Conservation (phyloP, 2,113 vertebrate species). For the Paraplagusia blochii region DNA sequence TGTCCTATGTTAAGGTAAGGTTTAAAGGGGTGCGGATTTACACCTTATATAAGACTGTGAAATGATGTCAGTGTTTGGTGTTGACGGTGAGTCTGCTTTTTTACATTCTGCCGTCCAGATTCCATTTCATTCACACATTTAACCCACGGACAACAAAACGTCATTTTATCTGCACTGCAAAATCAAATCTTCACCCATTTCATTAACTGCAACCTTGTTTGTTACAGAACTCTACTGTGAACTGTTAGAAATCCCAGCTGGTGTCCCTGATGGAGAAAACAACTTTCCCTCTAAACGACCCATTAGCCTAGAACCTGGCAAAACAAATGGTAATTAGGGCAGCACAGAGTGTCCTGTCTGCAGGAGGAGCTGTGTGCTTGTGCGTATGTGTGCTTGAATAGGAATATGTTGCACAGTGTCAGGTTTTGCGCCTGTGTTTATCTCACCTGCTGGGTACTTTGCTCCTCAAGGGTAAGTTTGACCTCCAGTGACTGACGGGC, state of each 20-base stretch:
- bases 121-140: no score
- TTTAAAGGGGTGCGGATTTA: no score
- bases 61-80: no score
- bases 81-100: no score
- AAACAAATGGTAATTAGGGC: constrained; percentile 56
- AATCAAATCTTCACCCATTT: neutral
- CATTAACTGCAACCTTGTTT: neutral
- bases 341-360: constrained; percentile 20
- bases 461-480: constrained; percentile 92
- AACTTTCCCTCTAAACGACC: constrained; percentile 50
- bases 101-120: no score
- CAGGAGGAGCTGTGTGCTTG: constrained; percentile 7
- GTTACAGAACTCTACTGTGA: neutral
- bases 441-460: constrained; percentile 91
- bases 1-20: no score
- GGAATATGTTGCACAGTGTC: neutral
- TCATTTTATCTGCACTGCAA: neutral
- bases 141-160: no score
- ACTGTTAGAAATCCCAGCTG: constrained; percentile 32
- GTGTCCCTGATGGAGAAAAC: constrained; percentile 39
- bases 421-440: neutral
- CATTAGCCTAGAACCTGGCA: constrained; percentile 35
- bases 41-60: no score
- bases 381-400: neutral
- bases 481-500: constrained; percentile 93